phyloP scores from a whole-genome alignment of 2,113 vertebrate genomes.

The Strix uralensis region DNA sequence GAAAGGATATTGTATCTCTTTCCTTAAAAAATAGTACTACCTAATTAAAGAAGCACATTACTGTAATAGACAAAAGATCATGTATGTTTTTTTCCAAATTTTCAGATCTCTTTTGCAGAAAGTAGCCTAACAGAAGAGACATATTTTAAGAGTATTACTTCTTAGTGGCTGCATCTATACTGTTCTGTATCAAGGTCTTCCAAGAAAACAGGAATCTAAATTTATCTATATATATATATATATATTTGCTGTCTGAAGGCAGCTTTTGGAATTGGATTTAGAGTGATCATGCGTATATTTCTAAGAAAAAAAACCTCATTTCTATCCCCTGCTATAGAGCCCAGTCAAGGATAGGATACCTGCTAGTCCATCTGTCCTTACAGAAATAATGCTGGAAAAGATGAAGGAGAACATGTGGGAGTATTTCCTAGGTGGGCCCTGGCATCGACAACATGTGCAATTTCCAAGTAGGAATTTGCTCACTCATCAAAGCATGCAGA shows the following conservation, averaged over 20 bases:
- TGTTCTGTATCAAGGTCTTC: not conserved
- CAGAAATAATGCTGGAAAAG: not conserved
- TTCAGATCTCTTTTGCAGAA: not conserved
- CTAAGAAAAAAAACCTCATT: not conserved
- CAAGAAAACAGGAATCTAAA: not conserved
- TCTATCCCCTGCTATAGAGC: not conserved
- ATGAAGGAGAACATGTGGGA: not conserved
- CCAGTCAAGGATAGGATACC: not conserved
- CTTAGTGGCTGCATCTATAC: not conserved
- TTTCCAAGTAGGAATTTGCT: not conserved
- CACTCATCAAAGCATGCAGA: not conserved
- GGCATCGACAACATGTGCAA: fast-evolving
- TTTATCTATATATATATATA: not conserved
- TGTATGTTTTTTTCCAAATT: not conserved
- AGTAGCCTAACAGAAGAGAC: not conserved
- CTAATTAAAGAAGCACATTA: not conserved
- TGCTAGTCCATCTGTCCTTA: not conserved
- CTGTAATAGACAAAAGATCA: not conserved
- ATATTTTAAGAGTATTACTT: not conserved
- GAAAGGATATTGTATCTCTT: not conserved
- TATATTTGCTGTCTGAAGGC: not conserved
- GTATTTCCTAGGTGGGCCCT: not conserved
- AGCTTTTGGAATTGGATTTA: not conserved
- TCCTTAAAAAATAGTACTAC: not conserved
- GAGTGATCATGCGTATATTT: not conserved